Evolutionary conservation across 2,797 vertebrate species (phyloP), one percentile per base, ranked within the genome.

Genomic region (Acanthurus lineatus): DNA sequence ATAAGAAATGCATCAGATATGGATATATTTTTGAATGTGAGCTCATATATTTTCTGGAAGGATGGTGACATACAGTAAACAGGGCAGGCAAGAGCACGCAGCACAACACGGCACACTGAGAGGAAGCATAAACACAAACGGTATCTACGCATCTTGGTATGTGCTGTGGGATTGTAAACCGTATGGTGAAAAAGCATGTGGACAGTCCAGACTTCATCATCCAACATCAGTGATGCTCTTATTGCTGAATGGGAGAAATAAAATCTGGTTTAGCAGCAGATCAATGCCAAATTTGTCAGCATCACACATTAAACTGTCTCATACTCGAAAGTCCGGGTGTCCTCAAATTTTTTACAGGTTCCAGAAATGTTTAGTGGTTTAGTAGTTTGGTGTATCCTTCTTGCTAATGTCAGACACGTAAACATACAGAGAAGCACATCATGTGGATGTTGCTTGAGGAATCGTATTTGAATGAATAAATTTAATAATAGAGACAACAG

Each of bases 21-120:
- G 73, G 83, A 76, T 88, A 65, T 91, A 86, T 92, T 86, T 91
- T 89, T 86, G 40, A 85, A 77, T 73, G 89, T 74, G 59, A 85
- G 66, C 25, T 68, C 56, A 56, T 89, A 67, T 85, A 74, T 83
- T 73, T 82, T 82, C 54, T 82, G 56, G 73, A 73, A 81, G 79
- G 68, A 70, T 77, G 68, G 67, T 40, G 48, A 73, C 32, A 22
- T 28, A n/a, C 28, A 44, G 56, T 8, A 8, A n/a, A 53, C 20
- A 60, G 69, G 73, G 19, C 58, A 49, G 65, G 16, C 10, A 32
- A 58, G 28, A 76, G 32, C 12, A 62, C 47, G 47, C 40, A 53
- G n/a, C 10, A 15, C 6, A 54, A 32, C 22, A 69, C 12, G 48
- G 20, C 17, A 58, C 45, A 19, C 12, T 32, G 47, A 76, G 17